Evolutionary conservation across 92 coral and sea anemone genomes (phyloP).

Genomic region (Zoanthus solanderi): DNA sequence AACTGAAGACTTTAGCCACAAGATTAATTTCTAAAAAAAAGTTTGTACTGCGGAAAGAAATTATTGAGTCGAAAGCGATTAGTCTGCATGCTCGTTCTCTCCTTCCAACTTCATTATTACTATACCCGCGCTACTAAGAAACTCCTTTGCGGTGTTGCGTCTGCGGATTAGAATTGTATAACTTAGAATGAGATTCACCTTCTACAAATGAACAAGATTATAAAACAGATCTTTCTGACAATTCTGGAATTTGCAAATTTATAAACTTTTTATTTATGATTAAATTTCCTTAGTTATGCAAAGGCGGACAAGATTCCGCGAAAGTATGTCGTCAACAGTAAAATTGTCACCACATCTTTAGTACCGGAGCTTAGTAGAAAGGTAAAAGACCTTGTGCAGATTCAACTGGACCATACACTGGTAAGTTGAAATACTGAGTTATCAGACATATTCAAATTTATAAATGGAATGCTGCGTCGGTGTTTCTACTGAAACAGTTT

Average conservation of each 20-base stretch:
- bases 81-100: too few relatives aligned
- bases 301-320: background rate
- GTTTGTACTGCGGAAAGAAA: too few relatives aligned
- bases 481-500: too few relatives aligned
- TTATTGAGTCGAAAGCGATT: too few relatives aligned
- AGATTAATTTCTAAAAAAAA: background rate
- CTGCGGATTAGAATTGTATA: too few relatives aligned
- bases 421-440: conserved; percentile 27
- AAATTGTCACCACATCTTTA: conserved; percentile 74
- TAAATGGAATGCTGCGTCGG: too few relatives aligned
- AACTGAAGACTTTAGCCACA: background rate
- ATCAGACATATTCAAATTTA: background rate
- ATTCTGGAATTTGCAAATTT: too few relatives aligned
- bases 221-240: too few relatives aligned
- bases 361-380: conserved; percentile 50
- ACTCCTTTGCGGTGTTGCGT: too few relatives aligned
- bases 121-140: too few relatives aligned
- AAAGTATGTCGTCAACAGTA: conserved; percentile 73
- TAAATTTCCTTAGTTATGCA: background rate
- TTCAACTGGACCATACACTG: conserved; percentile 75
- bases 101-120: too few relatives aligned
- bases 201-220: background rate
- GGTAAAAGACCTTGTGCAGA: conserved; percentile 57
- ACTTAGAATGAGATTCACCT: background rate
- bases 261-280: too few relatives aligned